These are phyloP conservation scores for Macquaria australasica DNA, from an alignment of 2,113 vertebrate genomes.

Conservation along the genomic window DNA sequence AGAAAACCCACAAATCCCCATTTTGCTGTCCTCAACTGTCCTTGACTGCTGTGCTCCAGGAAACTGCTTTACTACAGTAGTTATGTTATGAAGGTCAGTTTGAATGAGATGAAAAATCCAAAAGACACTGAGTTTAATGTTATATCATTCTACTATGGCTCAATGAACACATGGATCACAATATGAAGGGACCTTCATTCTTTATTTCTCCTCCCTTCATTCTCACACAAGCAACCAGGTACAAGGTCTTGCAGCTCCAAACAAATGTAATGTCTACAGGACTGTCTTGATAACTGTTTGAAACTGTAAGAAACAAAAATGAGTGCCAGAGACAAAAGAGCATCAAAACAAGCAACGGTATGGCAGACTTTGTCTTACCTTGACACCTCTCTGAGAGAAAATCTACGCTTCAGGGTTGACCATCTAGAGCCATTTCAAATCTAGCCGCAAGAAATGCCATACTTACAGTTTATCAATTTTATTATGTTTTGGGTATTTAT, in stretches of 20 bases:
- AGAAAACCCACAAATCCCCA: not conserved
- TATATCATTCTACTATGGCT: not conserved
- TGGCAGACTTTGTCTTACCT: no score
- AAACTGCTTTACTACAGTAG: not conserved
- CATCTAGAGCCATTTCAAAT: not conserved
- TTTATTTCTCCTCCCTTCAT: not conserved
- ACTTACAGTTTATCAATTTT: not conserved
- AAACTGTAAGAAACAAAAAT: not conserved
- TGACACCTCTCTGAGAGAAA: no score
- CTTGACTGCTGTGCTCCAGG: not conserved
- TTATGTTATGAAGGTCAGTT: not conserved
- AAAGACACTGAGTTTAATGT: not conserved
- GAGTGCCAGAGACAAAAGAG: not conserved
- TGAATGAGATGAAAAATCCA: not conserved
- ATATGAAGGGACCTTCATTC: not conserved
- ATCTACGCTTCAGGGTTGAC: no score
- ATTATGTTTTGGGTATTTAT: not conserved
- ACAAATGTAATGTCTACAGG: not conserved
- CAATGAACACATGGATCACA: not conserved
- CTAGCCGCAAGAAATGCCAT: not conserved
- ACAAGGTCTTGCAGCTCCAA: not conserved
- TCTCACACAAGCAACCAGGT: not conserved
- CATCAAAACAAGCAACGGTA: not conserved
- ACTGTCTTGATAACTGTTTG: not conserved
- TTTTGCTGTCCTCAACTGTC: not conserved